phyloP scores from a whole-genome alignment of 2,797 vertebrate genomes.

The Scarus forsteni region DNA sequence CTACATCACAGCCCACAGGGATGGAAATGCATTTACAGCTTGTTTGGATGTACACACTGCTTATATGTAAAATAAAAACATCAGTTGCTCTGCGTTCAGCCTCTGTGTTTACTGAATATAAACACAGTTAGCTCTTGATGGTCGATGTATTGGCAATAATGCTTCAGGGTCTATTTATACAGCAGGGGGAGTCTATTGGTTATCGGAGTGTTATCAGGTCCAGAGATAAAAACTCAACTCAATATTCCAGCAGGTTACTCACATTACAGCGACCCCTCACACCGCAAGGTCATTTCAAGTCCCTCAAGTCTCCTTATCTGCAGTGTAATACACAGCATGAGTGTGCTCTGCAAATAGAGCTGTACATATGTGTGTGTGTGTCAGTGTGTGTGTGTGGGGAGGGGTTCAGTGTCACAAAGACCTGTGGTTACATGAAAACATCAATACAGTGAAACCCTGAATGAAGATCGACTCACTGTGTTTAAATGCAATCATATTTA shows the following conservation, averaged over 20 bases:
- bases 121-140: constrained; percentile 49
- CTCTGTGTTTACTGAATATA: constrained; percentile 38
- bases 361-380: background rate
- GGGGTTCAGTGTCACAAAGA: constrained; percentile 3
- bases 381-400: background rate
- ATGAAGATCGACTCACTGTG: constrained; percentile 20
- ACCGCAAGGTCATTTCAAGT: constrained; percentile 77
- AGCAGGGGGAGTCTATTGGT: constrained; percentile 38
- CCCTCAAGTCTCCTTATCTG: constrained; percentile 69
- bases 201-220: constrained; percentile 66
- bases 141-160: constrained; percentile 56
- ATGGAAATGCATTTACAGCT: constrained; percentile 75
- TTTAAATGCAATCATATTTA: constrained; percentile 77
- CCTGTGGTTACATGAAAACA: constrained; percentile 30
- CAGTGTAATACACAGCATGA: constrained; percentile 50
- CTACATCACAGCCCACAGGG: constrained; percentile 68
- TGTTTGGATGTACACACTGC: constrained; percentile 61
- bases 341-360: constrained; percentile 47
- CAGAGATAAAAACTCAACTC: constrained; percentile 69
- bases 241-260: constrained; percentile 70
- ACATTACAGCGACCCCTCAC: constrained; percentile 70
- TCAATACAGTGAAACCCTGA: constrained; percentile 44
- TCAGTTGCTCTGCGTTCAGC: constrained; percentile 1
- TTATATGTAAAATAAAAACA: constrained; percentile 56
- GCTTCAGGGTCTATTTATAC: constrained; percentile 68